Conservation (phyloP, 1,140 invertebrate species). For the Paraescarpia echinospica region DNA sequence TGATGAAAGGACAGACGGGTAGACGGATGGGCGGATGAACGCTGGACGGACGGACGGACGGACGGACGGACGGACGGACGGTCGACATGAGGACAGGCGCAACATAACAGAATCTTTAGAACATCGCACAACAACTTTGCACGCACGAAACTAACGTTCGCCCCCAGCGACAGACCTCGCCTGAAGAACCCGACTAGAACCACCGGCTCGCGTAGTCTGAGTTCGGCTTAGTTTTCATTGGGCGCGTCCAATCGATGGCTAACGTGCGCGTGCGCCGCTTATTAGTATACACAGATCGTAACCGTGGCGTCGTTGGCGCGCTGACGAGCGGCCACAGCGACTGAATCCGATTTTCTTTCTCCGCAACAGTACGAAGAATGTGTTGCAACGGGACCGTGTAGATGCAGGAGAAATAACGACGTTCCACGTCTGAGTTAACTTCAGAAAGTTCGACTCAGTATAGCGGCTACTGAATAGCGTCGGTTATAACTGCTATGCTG, state of each 20-base stretch:
- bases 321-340: not conserved
- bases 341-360: not conserved
- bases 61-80: too few species aligned
- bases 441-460: not conserved
- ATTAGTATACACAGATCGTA: not conserved
- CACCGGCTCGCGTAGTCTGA: not conserved
- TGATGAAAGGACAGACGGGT: too few species aligned
- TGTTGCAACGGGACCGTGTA: not conserved
- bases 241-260: not conserved
- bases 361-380: not conserved
- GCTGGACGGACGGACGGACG: too few species aligned
- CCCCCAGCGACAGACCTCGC: too few species aligned
- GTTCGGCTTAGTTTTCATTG: not conserved
- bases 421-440: not conserved
- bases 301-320: not conserved
- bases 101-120: too few species aligned
- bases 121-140: too few species aligned
- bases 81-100: too few species aligned
- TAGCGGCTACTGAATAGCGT: not conserved
- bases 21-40: too few species aligned
- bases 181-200: not conserved
- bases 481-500: not conserved
- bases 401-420: not conserved
- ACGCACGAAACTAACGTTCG: too few species aligned
- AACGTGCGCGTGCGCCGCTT: not conserved